Evolutionary conservation across 1,140 invertebrate genomes (phyloP).

Genomic region (Magallana gigas): DNA sequence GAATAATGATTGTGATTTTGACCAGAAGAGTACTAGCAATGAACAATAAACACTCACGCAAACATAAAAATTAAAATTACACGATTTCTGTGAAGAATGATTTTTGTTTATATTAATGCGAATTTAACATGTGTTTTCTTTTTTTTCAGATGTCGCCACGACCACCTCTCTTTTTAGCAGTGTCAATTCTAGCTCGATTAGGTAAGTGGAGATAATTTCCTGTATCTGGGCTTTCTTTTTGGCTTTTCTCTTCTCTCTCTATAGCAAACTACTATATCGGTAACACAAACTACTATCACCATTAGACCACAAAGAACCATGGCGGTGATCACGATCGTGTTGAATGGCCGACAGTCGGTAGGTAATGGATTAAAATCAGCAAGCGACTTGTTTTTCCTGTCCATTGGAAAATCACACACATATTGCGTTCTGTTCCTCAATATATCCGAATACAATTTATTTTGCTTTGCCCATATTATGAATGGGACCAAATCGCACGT

Average conservation of each 20-base stretch:
- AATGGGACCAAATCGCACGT: not conserved
- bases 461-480: not conserved
- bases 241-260: not conserved
- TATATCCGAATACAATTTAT: not conserved
- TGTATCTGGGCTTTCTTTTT: not conserved
- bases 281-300: not conserved
- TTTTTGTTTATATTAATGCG: too few relatives aligned
- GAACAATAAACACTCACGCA: too few relatives aligned
- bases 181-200: too few relatives aligned
- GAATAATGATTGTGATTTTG: too few relatives aligned
- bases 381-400: not conserved
- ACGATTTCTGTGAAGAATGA: too few relatives aligned
- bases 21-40: too few relatives aligned
- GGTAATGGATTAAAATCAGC: not conserved
- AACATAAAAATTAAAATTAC: too few relatives aligned
- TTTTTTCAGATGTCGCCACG: too few relatives aligned
- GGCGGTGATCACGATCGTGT: not conserved
- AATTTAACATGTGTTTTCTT: too few relatives aligned
- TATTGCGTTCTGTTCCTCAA: not conserved
- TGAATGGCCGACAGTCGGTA: conserved; percentile 8
- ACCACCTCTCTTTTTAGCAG: too few relatives aligned
- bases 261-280: not conserved
- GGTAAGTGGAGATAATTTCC: not conserved
- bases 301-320: conserved; percentile 14
- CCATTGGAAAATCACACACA: not conserved